These are phyloP conservation scores for Mythimna ferrago DNA, from an alignment of 2,888 invertebrate genomes.

Conservation along the genomic window DNA sequence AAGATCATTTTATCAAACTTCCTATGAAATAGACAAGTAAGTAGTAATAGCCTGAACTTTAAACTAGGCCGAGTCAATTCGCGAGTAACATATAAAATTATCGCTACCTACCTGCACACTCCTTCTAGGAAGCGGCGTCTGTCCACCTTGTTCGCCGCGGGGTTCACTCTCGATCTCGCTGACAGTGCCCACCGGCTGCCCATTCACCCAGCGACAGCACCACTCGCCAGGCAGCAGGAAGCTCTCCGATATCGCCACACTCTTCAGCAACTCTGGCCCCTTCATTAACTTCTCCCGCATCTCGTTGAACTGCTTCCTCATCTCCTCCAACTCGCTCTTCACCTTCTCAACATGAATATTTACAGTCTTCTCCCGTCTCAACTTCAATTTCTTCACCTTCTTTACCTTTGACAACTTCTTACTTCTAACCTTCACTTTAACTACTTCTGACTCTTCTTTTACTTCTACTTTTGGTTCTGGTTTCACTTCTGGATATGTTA, in stretches of 20 bases:
- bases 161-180: constrained; percentile 82
- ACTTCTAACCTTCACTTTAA: constrained; percentile 53
- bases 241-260: constrained; percentile 74
- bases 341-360: constrained; percentile 83
- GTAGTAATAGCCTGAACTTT: background rate
- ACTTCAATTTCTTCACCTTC: constrained; percentile 66
- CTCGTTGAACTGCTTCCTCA: constrained; percentile 83
- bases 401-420: constrained; percentile 77
- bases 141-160: constrained; percentile 77
- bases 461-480: constrained; percentile 10
- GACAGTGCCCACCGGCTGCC: constrained; percentile 92
- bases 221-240: constrained; percentile 89
- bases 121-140: constrained; percentile 82
- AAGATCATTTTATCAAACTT: background rate
- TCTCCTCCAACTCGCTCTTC: constrained; percentile 79
- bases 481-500: constrained; percentile 12
- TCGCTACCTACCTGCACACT: constrained; percentile 80
- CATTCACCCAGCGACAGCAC: constrained; percentile 93
- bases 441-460: constrained; percentile 16
- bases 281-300: constrained; percentile 83
- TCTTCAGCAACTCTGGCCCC: constrained; percentile 69
- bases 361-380: constrained; percentile 72
- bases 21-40: background rate
- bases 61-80: background rate
- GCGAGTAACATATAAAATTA: background rate